Conservation (phyloP, 2,797 vertebrate species). For the Otus scops region DNA sequence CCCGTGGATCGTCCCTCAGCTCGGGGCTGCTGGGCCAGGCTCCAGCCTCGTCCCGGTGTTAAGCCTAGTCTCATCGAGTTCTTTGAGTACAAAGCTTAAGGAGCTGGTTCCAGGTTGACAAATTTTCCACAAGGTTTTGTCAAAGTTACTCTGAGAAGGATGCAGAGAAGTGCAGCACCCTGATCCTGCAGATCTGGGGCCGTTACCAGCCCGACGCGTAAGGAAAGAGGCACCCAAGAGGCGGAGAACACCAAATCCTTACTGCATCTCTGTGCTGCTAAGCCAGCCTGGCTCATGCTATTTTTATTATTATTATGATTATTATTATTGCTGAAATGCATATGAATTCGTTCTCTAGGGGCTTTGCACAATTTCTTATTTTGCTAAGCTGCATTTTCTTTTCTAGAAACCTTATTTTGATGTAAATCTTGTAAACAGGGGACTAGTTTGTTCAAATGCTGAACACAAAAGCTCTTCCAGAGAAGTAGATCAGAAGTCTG, state of each 20-base stretch:
- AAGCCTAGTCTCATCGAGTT: rapidly evolving
- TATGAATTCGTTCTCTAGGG: conserved; percentile 21
- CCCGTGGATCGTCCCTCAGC: rapidly evolving
- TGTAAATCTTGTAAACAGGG: conserved; percentile 57
- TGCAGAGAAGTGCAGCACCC: background rate
- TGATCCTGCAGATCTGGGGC: rapidly evolving
- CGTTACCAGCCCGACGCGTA: background rate
- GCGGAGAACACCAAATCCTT: background rate
- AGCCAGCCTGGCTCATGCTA: background rate
- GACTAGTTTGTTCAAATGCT: background rate
- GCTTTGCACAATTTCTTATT: conserved; percentile 36
- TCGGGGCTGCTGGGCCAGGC: rapidly evolving
- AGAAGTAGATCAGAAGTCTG: conserved; percentile 44
- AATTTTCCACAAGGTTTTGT: background rate
- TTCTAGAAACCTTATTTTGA: conserved; percentile 56
- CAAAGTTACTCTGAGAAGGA: background rate
- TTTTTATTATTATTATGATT: background rate
- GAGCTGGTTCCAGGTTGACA: background rate
- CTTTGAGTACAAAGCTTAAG: rapidly evolving
- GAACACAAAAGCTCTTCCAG: conserved; percentile 34
- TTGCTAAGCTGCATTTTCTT: conserved; percentile 55
- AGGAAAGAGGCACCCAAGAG: background rate
- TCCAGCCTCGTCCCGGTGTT: rapidly evolving
- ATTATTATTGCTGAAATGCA: conserved; percentile 7
- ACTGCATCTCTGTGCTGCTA: background rate